Evolutionary conservation across 1,140 invertebrate species (phyloP).

Genomic region (Eueides isabella): DNA sequence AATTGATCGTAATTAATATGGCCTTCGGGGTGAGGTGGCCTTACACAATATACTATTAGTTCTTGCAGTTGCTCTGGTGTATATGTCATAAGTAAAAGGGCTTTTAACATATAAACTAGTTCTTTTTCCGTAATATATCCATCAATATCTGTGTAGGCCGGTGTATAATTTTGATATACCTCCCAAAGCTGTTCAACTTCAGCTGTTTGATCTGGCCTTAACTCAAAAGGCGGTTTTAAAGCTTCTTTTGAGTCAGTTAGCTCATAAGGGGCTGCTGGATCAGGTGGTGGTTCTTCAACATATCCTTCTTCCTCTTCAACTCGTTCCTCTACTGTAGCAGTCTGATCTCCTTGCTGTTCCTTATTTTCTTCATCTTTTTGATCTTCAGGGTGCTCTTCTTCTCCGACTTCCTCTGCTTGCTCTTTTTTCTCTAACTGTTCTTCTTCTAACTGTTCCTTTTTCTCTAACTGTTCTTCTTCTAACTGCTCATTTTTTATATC

Average conservation of each 20-base stretch:
- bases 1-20: slow-evolving; percentile 73
- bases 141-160: slow-evolving; percentile 70
- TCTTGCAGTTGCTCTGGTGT: slow-evolving; percentile 71
- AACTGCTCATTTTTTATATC: slow-evolving; percentile 40
- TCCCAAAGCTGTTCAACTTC: slow-evolving; percentile 76
- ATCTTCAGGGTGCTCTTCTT: slow-evolving; percentile 40
- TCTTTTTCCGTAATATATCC: slow-evolving; percentile 72
- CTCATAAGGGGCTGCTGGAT: slow-evolving; percentile 68
- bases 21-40: slow-evolving; percentile 65
- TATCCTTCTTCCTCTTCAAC: slow-evolving; percentile 64
- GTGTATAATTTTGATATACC: slow-evolving; percentile 69
- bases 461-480: slow-evolving; percentile 39
- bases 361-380: slow-evolving; percentile 48
- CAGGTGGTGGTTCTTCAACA: slow-evolving; percentile 64
- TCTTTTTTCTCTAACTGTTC: slow-evolving; percentile 25
- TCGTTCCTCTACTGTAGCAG: slow-evolving; percentile 44
- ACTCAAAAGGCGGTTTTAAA: slow-evolving; percentile 61
- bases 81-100: slow-evolving; percentile 64
- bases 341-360: slow-evolving; percentile 40
- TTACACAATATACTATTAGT: slow-evolving; percentile 65
- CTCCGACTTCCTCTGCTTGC: slow-evolving; percentile 14
- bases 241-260: slow-evolving; percentile 70
- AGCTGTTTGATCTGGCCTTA: slow-evolving; percentile 65
- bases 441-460: slow-evolving; percentile 41
- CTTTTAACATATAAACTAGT: slow-evolving; percentile 73